phyloP scores from a whole-genome alignment of 2,113 vertebrate species.

The Equus quagga region DNA sequence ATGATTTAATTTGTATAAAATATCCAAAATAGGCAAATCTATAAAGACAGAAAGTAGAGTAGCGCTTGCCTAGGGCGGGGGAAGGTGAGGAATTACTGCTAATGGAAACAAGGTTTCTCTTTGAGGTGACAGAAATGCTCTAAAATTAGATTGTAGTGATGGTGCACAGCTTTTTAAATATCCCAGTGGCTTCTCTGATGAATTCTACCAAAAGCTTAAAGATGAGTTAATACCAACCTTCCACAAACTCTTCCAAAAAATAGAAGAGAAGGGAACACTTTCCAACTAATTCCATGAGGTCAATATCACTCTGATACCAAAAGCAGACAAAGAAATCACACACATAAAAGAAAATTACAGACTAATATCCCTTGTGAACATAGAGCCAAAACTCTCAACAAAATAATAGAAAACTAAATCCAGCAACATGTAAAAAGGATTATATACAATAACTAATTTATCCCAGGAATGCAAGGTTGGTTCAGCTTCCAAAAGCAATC shows the following conservation, averaged over 20 bases:
- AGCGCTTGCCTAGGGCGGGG: neutral
- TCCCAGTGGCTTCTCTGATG: neutral
- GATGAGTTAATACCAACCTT: neutral
- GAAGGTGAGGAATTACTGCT: neutral
- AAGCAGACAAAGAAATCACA: neutral
- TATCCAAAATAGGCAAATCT: neutral
- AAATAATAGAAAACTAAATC: neutral
- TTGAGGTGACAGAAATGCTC: neutral
- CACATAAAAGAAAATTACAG: neutral
- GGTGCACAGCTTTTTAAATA: neutral
- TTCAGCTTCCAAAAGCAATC: neutral
- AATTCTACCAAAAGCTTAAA: neutral
- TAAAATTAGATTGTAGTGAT: neutral
- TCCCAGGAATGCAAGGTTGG: neutral
- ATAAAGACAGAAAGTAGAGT: neutral
- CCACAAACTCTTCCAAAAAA: neutral
- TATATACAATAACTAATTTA: neutral
- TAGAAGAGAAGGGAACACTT: neutral
- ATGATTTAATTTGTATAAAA: neutral
- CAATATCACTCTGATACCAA: neutral
- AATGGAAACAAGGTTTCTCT: neutral
- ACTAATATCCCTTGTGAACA: neutral
- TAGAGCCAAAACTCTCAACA: neutral
- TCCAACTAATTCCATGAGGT: neutral
- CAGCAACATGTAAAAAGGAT: neutral